Conservation (phyloP, 2,888 invertebrate genomes). For the Diaphora mendica region DNA sequence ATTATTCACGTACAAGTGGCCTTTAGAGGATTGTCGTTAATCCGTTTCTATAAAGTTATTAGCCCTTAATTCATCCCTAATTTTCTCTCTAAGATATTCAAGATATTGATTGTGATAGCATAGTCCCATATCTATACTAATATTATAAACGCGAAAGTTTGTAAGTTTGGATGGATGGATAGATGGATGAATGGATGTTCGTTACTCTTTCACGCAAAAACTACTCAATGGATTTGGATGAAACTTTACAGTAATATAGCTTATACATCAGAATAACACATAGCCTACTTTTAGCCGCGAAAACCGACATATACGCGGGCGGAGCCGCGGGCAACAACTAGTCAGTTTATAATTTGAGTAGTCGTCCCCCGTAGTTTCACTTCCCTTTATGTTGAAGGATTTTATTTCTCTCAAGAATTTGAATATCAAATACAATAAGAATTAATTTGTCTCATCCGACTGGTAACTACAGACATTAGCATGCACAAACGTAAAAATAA, state of each 20-base stretch:
- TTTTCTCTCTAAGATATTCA: neutral
- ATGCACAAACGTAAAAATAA: neutral
- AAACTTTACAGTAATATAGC: too few species aligned
- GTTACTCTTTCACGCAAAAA: too few species aligned
- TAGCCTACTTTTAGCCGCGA: too few species aligned
- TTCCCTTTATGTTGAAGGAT: neutral
- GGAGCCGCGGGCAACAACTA: too few species aligned
- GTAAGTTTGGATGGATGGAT: too few species aligned
- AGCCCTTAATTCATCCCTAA: neutral
- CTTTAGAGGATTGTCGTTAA: neutral
- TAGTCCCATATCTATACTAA: neutral
- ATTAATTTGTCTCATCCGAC: neutral
- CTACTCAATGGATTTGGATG: too few species aligned
- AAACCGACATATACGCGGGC: too few species aligned
- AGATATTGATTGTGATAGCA: neutral
- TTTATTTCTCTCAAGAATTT: neutral
- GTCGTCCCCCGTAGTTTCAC: neutral
- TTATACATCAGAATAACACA: too few species aligned
- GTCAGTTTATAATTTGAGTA: neutral
- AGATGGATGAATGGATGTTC: too few species aligned
- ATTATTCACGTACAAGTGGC: neutral
- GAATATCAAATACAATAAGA: neutral
- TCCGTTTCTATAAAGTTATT: neutral
- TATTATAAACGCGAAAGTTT: too few species aligned
- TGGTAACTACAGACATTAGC: neutral